phyloP scores from a whole-genome alignment of 2,113 vertebrate species.

The Oriolus oriolus region DNA sequence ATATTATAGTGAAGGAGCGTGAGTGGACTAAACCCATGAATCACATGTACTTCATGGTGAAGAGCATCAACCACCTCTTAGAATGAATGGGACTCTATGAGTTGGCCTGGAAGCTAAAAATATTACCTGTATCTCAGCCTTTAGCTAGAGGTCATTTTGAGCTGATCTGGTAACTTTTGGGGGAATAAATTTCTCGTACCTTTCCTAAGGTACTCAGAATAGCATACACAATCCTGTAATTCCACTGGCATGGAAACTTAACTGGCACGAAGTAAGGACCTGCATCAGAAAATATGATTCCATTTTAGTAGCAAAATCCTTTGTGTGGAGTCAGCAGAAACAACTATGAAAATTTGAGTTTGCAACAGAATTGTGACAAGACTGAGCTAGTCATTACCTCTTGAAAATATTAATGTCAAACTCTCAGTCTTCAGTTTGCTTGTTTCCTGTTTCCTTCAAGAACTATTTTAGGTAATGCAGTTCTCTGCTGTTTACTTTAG shows the following conservation, averaged over 20 bases:
- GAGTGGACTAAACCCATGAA: background rate
- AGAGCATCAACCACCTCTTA: background rate
- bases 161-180: background rate
- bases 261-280: background rate
- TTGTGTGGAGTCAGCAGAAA: background rate
- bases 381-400: background rate
- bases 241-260: background rate
- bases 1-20: background rate
- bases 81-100: background rate
- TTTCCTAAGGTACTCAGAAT: background rate
- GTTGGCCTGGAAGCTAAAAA: background rate
- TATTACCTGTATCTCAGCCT: background rate
- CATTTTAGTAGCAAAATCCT: background rate
- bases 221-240: background rate
- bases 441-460: background rate
- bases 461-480: background rate
- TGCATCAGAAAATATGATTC: background rate
- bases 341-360: background rate
- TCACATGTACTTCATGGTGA: background rate
- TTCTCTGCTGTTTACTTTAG: background rate
- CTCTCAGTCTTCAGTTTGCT: background rate
- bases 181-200: background rate
- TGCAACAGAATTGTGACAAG: background rate
- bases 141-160: background rate
- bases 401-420: slow-evolving; percentile 5